Base-by-base conservation (phyloP, 2,797 vertebrate species). In the Pseudomugil gertrudae region DNA sequence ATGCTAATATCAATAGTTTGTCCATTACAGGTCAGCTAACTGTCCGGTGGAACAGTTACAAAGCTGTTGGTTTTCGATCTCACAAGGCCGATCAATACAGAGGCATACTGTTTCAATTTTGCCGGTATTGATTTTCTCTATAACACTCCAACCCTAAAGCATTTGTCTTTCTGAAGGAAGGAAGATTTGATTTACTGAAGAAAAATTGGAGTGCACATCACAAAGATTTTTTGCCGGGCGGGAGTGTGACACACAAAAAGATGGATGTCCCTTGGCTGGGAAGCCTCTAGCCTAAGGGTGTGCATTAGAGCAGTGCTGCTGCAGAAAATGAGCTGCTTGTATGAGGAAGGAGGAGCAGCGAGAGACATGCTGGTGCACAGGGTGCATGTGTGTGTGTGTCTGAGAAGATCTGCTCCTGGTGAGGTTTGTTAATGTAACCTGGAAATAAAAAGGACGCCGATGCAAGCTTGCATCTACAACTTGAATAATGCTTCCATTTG, bases 181-280 rank as follows among this genome's bases (percentile, higher is more conserved):
- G 96, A 98, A 97, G 97, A 99, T 99, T 99, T 98, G 97, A 99
- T 99, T 98, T 99, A 98, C 96, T 98, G 97, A 96, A 96, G 96
- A 98, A 99, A 98, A 98, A 99, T 98, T 98, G 96, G 95, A 96
- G 96, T 95, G 96, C 95, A 95, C 96, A 98, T 98, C 96, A 96
- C 96, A 96, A 97, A 98, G 96, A 97, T 97, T 97, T 97, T 96
- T 96, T 95, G 95, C 94, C 87, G 93, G 94, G 95, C 94, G 94
- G 82, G 85, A 93, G 93, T 92, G 93, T 98, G 96, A 98, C 96
- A 96, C 81, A 83, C 90, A 88, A 92, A 94, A 98, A 98, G 97
- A 99, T 98, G 96, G 95, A 99, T 99, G 96, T 97, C 95, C 96
- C 95, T 93, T 92, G 95, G 95, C 95, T 95, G 95, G 93, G 95